Evolutionary conservation across 2,888 invertebrate genomes (phyloP).

Genomic region (Erebia epiphron): DNA sequence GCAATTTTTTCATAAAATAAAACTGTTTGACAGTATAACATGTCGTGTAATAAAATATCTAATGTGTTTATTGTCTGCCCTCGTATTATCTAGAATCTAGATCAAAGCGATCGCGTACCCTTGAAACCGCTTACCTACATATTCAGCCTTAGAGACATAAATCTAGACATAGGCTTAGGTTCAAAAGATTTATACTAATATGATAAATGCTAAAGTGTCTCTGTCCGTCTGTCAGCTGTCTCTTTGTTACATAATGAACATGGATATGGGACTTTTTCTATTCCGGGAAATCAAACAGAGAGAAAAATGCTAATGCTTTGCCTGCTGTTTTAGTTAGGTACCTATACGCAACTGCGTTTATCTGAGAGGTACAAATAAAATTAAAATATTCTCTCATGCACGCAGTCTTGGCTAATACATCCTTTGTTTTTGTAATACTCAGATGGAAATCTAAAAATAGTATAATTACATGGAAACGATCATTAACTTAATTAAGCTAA

Average conservation of each 20-base stretch:
- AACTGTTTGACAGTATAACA: slow-evolving; percentile 10
- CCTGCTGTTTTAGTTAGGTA: neutral
- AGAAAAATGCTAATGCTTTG: too few species aligned
- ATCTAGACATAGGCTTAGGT: slow-evolving; percentile 7
- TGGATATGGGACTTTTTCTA: too few species aligned
- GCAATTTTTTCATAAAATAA: slow-evolving; percentile 1
- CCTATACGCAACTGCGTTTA: neutral
- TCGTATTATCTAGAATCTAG: slow-evolving; percentile 35
- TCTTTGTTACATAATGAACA: too few species aligned
- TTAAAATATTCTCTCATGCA: slow-evolving; percentile 9
- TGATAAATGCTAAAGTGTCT: too few species aligned
- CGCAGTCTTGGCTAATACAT: slow-evolving; percentile 20
- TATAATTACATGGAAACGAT: slow-evolving; percentile 1
- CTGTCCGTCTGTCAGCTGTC: too few species aligned
- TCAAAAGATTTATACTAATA: slow-evolving; percentile 4
- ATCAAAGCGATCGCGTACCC: slow-evolving; percentile 35
- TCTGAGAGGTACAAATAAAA: neutral
- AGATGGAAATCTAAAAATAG: slow-evolving; percentile 13
- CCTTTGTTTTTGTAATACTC: slow-evolving; percentile 15
- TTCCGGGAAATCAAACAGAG: too few species aligned
- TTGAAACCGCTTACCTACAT: slow-evolving; percentile 39
- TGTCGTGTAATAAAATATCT: slow-evolving; percentile 24
- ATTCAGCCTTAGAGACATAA: slow-evolving; percentile 28
- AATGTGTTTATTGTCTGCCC: slow-evolving; percentile 30
- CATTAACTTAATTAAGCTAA: slow-evolving; percentile 6